Percentiles rank a stretch among this genome's conserved stretches.
Conservation (phyloP, 2,113 vertebrate species). For the Calidris pugnax region DNA sequence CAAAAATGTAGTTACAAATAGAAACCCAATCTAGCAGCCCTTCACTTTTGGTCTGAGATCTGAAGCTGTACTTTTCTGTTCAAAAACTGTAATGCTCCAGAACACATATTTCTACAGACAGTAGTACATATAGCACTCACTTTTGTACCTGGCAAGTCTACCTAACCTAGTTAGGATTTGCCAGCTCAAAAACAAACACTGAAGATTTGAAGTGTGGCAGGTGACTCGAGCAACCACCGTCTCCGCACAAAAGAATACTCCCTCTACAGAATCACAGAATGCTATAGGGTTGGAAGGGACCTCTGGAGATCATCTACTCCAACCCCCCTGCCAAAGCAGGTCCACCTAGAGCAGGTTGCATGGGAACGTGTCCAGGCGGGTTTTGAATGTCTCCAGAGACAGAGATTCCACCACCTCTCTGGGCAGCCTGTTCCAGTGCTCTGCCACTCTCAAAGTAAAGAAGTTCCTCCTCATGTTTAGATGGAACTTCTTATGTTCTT, state of each 20-base stretch:
- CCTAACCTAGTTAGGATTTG: neutral
- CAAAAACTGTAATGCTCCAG: neutral
- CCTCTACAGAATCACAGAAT: too few species aligned
- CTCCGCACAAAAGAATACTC: neutral
- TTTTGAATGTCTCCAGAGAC: too few species aligned
- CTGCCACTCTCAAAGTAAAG: too few species aligned
- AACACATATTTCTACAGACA: neutral
- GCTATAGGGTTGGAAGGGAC: too few species aligned
- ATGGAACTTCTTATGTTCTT: too few species aligned
- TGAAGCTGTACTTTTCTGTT: neutral
- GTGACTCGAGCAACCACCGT: neutral
- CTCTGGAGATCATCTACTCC: too few species aligned
- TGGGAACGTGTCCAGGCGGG: too few species aligned
- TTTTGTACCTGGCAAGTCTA: neutral
- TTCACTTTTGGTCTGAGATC: neutral
- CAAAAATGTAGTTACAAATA: neutral
- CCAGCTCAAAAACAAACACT: neutral
- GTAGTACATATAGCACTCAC: neutral
- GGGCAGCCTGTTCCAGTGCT: too few species aligned
- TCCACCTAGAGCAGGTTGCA: too few species aligned
- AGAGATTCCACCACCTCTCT: too few species aligned
- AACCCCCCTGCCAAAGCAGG: too few species aligned
- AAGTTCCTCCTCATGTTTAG: too few species aligned
- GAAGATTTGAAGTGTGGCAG: neutral
- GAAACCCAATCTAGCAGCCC: neutral